Evolutionary conservation across 2,797 vertebrate species (phyloP), one percentile per base, ranked within the genome.

Genomic region (Channa striata): DNA sequence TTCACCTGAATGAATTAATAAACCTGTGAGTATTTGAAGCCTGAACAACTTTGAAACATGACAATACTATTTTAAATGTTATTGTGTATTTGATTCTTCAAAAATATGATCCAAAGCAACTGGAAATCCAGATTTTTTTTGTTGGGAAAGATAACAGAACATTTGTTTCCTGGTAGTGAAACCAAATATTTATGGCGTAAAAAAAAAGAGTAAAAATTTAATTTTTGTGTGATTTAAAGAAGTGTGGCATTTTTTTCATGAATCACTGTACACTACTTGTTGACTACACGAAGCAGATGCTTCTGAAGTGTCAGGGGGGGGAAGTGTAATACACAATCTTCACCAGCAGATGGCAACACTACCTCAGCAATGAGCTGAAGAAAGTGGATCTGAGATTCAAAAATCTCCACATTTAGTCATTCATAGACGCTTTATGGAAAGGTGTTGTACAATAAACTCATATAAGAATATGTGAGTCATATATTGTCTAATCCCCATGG

Each of bases 1-100:
- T 73, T 85, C 53, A 87, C 69, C 71, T 86, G 79, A 86, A 82
- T 89, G 78, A 89, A 86, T 82, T 68, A 44, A 77, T 68, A 44
- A 77, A 77, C 60, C 16, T 49, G 30, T 50, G 48, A 68, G 56
- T 50, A 68, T 65, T 21, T 80, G 46, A 71, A 78, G 30, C 73
- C 54, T 64, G n/a, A 71, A 21, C 16, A 52, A 49, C 49, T 59
- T 21, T 47, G 1, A 60, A 59, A 58, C n/a, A n/a, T n/a, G n/a
- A n/a, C n/a, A n/a, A n/a, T n/a, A n/a, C n/a, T n/a, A n/a, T n/a
- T 33, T 4, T 7, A 2, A 65, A 52, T 19, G 47, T 12, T 12
- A 65, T 54, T 37, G 12, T 23, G 34, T 30, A 30, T 62, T 77
- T 63, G 3, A 60, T 62, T 72, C 57, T 36, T 11, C 7, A 61